These are phyloP conservation scores for Chromobotia macracanthus DNA, from an alignment of 2,797 vertebrate species.

Conservation along the genomic window DNA sequence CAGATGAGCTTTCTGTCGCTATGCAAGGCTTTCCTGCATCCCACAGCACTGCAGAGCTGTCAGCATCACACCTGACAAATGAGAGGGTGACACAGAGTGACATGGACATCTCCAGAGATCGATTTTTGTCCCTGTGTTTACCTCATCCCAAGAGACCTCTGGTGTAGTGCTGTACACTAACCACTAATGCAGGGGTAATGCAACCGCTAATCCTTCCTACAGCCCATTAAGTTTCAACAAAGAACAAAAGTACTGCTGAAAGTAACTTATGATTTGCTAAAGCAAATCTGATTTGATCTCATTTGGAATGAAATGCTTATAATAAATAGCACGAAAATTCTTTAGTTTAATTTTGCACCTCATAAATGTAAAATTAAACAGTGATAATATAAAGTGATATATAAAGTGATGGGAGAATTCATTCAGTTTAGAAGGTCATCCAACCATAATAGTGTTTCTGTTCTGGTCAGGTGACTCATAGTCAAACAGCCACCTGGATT, in stretches of 20 bases:
- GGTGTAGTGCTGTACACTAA: conserved; percentile 16
- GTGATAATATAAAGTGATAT: not conserved
- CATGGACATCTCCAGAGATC: conserved; percentile 38
- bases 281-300: not conserved
- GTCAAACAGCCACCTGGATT: conserved; percentile 1
- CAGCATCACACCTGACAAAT: conserved; percentile 47
- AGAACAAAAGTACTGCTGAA: not conserved
- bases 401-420: too few relatives aligned
- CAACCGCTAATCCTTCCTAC: conserved; percentile 23
- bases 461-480: not conserved
- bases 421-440: too few relatives aligned
- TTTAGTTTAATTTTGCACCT: not conserved
- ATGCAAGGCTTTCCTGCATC: conserved; percentile 9
- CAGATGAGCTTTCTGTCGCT: not conserved
- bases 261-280: not conserved
- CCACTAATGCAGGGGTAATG: not conserved
- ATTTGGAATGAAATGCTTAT: not conserved
- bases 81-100: conserved; percentile 36
- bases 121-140: conserved; percentile 47
- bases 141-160: conserved; percentile 24
- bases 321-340: not conserved
- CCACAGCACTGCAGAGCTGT: conserved; percentile 20
- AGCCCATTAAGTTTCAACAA: conserved; percentile 31
- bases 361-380: conserved; percentile 14
- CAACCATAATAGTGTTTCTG: too few relatives aligned